Percentiles rank a stretch among this genome's conserved stretches.
Conservation (phyloP, 2,888 invertebrate genomes). For the Ectropis crepuscularia region DNA sequence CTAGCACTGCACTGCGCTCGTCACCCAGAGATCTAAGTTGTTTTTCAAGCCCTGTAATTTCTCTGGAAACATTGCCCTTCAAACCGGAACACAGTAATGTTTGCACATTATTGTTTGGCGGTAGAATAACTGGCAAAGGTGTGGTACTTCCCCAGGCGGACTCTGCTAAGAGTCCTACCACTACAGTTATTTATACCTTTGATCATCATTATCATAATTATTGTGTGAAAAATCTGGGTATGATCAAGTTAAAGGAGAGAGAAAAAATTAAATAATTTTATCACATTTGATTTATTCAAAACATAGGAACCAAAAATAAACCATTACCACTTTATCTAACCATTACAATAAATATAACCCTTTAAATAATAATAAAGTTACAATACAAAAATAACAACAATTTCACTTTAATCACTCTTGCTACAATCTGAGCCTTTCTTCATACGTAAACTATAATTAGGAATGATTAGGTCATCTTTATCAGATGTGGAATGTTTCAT, state of each 20-base stretch:
- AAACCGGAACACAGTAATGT: no score
- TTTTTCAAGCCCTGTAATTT: no score
- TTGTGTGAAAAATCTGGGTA: no score
- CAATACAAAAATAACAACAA: slow-evolving; percentile 37
- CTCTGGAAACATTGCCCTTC: no score
- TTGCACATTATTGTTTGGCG: no score
- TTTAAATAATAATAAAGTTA: slow-evolving; percentile 40
- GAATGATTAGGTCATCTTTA: slow-evolving; percentile 79
- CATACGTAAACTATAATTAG: slow-evolving; percentile 73
- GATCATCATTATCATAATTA: no score
- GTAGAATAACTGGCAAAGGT: no score
- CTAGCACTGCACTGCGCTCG: no score
- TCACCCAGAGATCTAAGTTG: no score
- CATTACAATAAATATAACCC: slow-evolving; percentile 30
- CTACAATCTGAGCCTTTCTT: slow-evolving; percentile 69
- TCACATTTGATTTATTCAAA: slow-evolving; percentile 40
- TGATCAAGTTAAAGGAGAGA: slow-evolving; percentile 6
- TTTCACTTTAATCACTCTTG: slow-evolving; percentile 65
- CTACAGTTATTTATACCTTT: no score
- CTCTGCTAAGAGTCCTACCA: no score
- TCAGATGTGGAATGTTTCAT: slow-evolving; percentile 76
- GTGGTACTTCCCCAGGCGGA: no score
- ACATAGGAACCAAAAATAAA: slow-evolving; percentile 39
- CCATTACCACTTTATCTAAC: slow-evolving; percentile 36
- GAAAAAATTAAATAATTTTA: slow-evolving; percentile 9